Conservation (phyloP, 2,113 vertebrate genomes). For the Melanotaenia duboulayi region DNA sequence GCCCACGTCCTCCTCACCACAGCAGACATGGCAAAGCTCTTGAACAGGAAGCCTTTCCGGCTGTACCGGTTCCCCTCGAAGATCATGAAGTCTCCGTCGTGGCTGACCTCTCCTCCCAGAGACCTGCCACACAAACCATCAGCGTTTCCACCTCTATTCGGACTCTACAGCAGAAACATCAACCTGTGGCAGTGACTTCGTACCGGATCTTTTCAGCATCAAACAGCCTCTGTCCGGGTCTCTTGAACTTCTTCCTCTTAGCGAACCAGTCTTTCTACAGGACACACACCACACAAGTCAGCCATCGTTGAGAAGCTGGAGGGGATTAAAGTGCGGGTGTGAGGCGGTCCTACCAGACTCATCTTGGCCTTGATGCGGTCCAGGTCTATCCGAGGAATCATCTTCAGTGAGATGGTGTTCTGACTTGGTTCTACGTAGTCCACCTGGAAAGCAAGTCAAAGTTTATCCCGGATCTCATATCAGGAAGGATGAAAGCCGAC, state of each 20-base stretch:
- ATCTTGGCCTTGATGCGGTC: constrained; percentile 96
- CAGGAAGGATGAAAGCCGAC: no score
- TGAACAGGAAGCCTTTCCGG: constrained; percentile 96
- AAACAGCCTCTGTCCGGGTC: constrained; percentile 91
- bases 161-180: neutral
- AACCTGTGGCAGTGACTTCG: fast-evolving
- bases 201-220: constrained; percentile 96
- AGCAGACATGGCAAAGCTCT: constrained; percentile 97
- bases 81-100: constrained; percentile 96
- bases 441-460: constrained; percentile 77
- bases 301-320: fast-evolving
- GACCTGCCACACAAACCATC: constrained; percentile 80
- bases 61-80: constrained; percentile 98
- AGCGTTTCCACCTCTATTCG: neutral
- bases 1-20: constrained; percentile 84
- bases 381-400: constrained; percentile 95
- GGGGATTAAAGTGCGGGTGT: neutral
- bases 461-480: no score
- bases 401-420: constrained; percentile 96
- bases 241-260: constrained; percentile 95
- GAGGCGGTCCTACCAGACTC: constrained; percentile 86
- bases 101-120: constrained; percentile 92
- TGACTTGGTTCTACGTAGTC: constrained; percentile 97
- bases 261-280: constrained; percentile 95
- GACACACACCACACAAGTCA: neutral